Evolutionary conservation across 64 coral and sea anemone genomes (phyloP), one percentile per base, ranked within the genome.

Genomic region (Hydrozoanthus tunicans): DNA sequence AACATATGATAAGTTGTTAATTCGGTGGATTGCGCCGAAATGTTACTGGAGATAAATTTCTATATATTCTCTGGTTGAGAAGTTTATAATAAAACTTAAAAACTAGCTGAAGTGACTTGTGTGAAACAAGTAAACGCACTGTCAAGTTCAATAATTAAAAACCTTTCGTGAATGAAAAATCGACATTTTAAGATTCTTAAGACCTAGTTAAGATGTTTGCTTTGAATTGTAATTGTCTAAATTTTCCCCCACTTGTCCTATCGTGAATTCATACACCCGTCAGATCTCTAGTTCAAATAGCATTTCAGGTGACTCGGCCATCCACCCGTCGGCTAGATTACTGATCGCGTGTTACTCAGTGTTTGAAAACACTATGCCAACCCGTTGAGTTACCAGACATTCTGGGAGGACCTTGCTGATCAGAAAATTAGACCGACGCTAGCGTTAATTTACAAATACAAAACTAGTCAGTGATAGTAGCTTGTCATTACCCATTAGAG

Each of bases 191-290:
- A 73, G 32, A 59, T 9, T 32, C 25, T 60, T 88, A 27, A 25
- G 24, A 27, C 25, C 67, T 59, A 72, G 84, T 88, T 88, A 59
- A 88, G 74, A 56, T 73, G 10, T 7, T 73, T 6, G 52, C 3
- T 10, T 88, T 74, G 59, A 27, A 59, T 56, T 67, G 56, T 52
- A 85, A 69, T 17, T 14, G 65, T 14, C 58, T 70, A 9, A 25
- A 11, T 88, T 56, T 73, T 73, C 15, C 17, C 24, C 6, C 12
- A 70, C 69, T 59, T 72, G 68, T 88, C 74, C 74, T 53, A 17
- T 56, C 17, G 70, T 86, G 64, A 86, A 72, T 86, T n/a, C 58
- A 70, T 67, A 58, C 84, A 88, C 84, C 68, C 24, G 84, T 56
- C 12, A 23, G 13, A 8, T 9, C 25, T 57, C 54, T 20, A 58